phyloP scores from a whole-genome alignment of 2,888 invertebrate species.

The Aleiodes leptofemur region DNA sequence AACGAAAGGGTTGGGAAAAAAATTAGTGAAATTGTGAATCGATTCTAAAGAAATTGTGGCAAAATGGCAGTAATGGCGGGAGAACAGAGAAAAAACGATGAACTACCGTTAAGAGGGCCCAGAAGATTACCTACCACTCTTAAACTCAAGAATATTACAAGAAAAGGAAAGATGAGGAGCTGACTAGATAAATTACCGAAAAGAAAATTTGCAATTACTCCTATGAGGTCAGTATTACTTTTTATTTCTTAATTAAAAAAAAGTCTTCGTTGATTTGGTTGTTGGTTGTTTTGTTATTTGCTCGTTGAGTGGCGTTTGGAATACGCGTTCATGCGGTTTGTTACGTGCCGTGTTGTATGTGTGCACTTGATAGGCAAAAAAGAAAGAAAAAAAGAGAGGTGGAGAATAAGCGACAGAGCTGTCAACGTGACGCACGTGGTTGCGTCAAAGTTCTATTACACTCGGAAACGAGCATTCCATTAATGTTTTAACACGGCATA shows the following conservation, averaged over 20 bases:
- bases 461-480: too few species aligned
- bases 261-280: not conserved
- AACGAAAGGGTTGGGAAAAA: not conserved
- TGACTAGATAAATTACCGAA: constrained; percentile 59
- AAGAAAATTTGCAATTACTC: constrained; percentile 51
- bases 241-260: not conserved
- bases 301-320: not conserved
- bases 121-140: constrained; percentile 6
- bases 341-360: not conserved
- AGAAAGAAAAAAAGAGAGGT: not conserved
- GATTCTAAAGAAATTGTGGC: not conserved
- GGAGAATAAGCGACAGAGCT: not conserved
- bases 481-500: not conserved
- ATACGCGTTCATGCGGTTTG: not conserved
- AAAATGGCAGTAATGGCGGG: constrained; percentile 42
- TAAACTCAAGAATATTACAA: constrained; percentile 56
- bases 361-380: not conserved
- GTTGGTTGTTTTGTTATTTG: not conserved
- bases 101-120: constrained; percentile 2
- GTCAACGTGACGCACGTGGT: constrained; percentile 32
- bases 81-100: constrained; percentile 22
- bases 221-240: constrained; percentile 60
- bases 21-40: not conserved
- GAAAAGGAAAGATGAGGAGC: constrained; percentile 59
- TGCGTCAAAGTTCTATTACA: too few species aligned